Percentiles rank a stretch among this genome's conserved stretches.
Conservation (phyloP, 2,113 vertebrate species). For the Mungos mungo region DNA sequence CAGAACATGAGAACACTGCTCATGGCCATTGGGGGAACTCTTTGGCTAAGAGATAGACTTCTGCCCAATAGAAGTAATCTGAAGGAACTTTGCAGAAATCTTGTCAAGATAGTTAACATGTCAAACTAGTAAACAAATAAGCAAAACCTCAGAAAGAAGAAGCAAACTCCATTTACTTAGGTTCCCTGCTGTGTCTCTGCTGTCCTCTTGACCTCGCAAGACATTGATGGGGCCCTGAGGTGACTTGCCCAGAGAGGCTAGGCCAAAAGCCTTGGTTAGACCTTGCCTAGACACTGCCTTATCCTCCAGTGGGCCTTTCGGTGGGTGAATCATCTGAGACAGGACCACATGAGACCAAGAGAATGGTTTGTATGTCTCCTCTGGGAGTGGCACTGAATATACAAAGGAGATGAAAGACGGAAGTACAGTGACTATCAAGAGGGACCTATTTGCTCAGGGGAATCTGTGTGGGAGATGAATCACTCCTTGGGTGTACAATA, state of each 20-base stretch:
- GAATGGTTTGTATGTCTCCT: neutral
- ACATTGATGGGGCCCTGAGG: neutral
- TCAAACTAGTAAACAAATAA: neutral
- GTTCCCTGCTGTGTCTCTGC: neutral
- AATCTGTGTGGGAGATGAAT: constrained; percentile 21
- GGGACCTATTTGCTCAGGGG: neutral
- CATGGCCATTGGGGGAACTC: neutral
- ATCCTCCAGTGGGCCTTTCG: neutral
- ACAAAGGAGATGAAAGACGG: neutral
- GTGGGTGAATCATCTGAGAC: neutral
- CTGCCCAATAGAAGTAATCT: neutral
- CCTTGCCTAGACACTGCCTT: neutral
- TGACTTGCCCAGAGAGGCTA: neutral
- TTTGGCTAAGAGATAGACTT: neutral
- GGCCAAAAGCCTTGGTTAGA: neutral
- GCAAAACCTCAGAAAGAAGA: neutral
- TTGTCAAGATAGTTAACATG: neutral
- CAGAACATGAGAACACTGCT: neutral
- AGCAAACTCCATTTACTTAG: neutral
- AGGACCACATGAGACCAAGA: neutral
- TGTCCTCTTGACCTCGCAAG: neutral
- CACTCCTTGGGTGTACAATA: neutral
- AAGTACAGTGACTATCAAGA: neutral
- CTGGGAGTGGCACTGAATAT: neutral
- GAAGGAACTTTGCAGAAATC: neutral